Evolutionary conservation across 2,797 vertebrate genomes (phyloP).

Genomic region (Podarcis lilfordi): DNA sequence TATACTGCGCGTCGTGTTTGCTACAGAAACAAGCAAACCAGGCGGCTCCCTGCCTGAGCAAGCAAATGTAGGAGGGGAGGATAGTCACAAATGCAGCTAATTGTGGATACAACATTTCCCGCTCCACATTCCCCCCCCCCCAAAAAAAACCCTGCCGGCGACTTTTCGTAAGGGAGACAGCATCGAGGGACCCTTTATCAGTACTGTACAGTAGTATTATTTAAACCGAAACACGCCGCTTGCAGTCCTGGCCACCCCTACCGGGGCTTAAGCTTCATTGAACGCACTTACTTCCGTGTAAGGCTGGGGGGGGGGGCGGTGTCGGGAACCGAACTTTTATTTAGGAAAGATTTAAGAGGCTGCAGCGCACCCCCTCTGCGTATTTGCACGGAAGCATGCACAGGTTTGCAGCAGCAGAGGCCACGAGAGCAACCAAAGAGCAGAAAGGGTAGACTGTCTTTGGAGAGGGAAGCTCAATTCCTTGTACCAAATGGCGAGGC

Average conservation of each 20-base stretch:
- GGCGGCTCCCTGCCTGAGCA: not conserved
- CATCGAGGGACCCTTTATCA: not conserved
- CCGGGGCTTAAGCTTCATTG: not conserved
- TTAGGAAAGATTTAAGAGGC: not conserved
- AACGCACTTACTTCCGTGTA: not conserved
- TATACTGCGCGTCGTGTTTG: not conserved
- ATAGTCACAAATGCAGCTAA: not conserved
- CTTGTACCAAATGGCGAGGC: too few species aligned
- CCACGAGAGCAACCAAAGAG: not conserved
- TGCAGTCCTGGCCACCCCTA: not conserved
- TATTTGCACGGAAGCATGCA: not conserved
- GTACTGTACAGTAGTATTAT: not conserved
- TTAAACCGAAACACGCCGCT: too few species aligned
- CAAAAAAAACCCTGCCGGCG: not conserved
- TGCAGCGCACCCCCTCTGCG: not conserved
- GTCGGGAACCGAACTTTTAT: not conserved
- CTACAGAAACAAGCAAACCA: not conserved
- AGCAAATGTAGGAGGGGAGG: not conserved
- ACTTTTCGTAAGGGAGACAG: not conserved
- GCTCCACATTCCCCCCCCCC: too few species aligned
- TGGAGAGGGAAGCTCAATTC: rapidly evolving
- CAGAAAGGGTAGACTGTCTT: too few species aligned
- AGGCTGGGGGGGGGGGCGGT: not conserved
- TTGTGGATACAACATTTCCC: not conserved
- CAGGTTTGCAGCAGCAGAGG: not conserved